A percentile compares a stretch with the other conserved stretches of the same genome.
These are phyloP conservation scores for Rhinichthys osculus DNA, from an alignment of 2,797 vertebrate genomes.

Conservation along the genomic window DNA sequence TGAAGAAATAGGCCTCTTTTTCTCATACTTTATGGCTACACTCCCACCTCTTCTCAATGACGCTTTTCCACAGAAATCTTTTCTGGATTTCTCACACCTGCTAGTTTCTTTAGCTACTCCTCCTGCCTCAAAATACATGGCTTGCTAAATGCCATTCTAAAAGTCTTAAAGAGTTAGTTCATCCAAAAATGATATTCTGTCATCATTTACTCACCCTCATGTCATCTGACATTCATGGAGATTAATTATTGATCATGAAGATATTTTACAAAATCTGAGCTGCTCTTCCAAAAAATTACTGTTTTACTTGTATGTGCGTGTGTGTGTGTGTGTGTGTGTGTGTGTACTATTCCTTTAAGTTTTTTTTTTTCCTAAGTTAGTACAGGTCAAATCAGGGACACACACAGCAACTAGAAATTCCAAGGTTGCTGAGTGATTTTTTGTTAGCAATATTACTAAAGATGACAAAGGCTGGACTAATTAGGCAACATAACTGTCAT, in stretches of 20 bases:
- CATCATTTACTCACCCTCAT: neutral
- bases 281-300: neutral
- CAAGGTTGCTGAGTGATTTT: neutral
- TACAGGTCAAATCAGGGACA: neutral
- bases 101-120: slow-evolving; percentile 64
- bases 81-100: slow-evolving; percentile 57
- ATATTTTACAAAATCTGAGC: neutral
- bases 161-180: neutral
- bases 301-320: neutral
- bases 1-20: slow-evolving; percentile 28
- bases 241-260: neutral
- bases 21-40: slow-evolving; percentile 44
- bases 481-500: neutral
- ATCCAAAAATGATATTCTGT: neutral
- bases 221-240: neutral
- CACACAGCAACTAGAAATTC: neutral
- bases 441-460: neutral
- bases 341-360: neutral
- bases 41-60: slow-evolving; percentile 48
- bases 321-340: neutral
- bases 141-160: slow-evolving; percentile 23
- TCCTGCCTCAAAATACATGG: slow-evolving; percentile 59
- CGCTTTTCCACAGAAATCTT: slow-evolving; percentile 69
- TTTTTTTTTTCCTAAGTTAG: neutral
- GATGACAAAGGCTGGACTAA: neutral